Percentiles rank a stretch among this genome's conserved stretches.
Evolutionary conservation across 2,888 invertebrate genomes (phyloP).

Genomic region (Cremastobaeus sp.): DNA sequence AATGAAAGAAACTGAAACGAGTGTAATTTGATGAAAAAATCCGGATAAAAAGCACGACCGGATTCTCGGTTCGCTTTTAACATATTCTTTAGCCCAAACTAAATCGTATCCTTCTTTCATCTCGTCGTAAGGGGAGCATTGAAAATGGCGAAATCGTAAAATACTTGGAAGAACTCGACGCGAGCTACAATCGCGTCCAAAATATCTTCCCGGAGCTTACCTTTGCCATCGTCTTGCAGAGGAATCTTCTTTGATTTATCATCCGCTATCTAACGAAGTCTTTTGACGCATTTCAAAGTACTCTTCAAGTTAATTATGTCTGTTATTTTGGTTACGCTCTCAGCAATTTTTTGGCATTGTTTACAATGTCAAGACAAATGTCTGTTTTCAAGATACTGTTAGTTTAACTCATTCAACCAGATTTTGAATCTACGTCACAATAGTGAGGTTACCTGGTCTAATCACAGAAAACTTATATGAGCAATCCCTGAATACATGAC

Average conservation of each 20-base stretch:
- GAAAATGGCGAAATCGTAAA: slow-evolving; percentile 20
- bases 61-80: too few relatives aligned
- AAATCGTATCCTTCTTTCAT: slow-evolving; percentile 34
- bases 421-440: too few relatives aligned
- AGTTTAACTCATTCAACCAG: too few relatives aligned
- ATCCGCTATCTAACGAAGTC: slow-evolving; percentile 30
- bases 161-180: slow-evolving; percentile 44
- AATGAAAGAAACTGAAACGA: slow-evolving; percentile 4
- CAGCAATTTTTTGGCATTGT: too few relatives aligned
- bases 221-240: slow-evolving; percentile 15
- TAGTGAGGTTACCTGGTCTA: too few relatives aligned
- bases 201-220: slow-evolving; percentile 24
- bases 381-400: too few relatives aligned
- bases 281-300: slow-evolving; percentile 15
- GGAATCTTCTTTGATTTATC: slow-evolving; percentile 39
- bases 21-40: slow-evolving; percentile 26
- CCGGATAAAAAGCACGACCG: slow-evolving; percentile 7
- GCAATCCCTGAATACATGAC: too few relatives aligned
- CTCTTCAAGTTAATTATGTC: slow-evolving; percentile 12
- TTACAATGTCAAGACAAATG: too few relatives aligned
- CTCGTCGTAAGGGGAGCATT: slow-evolving; percentile 15
- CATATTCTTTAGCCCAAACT: too few relatives aligned
- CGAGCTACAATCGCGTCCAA: slow-evolving; percentile 13
- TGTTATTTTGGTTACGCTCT: slow-evolving; percentile 5
- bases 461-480: too few relatives aligned